A percentile compares a stretch with the other conserved stretches of the same genome.
Evolutionary conservation across 2,113 vertebrate genomes (phyloP).

Genomic region (Menidia beryllina): DNA sequence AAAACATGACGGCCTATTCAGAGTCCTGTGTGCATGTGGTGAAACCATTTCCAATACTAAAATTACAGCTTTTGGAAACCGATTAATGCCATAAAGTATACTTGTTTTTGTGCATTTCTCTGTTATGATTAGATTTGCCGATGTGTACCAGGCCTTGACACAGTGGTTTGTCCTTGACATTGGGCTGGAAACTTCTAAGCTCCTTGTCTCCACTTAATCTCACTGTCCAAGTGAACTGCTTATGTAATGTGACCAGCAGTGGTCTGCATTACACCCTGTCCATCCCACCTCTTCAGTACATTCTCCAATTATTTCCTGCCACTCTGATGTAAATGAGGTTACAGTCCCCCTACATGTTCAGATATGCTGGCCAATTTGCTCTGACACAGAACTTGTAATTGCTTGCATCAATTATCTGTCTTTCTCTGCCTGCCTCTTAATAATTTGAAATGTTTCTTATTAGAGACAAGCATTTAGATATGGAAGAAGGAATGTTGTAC

Average conservation of each 20-base stretch:
- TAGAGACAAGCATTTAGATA: slow-evolving; percentile 79
- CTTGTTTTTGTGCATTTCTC: slow-evolving; percentile 70
- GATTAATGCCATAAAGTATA: slow-evolving; percentile 70
- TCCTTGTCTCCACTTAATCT: slow-evolving; percentile 33
- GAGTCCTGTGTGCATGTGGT: slow-evolving; percentile 65
- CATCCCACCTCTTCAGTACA: slow-evolving; percentile 72
- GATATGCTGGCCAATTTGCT: slow-evolving; percentile 83
- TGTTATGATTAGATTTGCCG: slow-evolving; percentile 64
- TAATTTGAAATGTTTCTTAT: slow-evolving; percentile 83
- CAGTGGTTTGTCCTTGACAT: slow-evolving; percentile 49
- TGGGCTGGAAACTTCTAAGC: slow-evolving; percentile 22
- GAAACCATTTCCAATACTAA: slow-evolving; percentile 69
- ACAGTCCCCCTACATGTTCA: slow-evolving; percentile 77
- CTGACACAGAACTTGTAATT: slow-evolving; percentile 83
- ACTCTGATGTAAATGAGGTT: slow-evolving; percentile 81
- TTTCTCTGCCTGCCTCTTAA: slow-evolving; percentile 70
- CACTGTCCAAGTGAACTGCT: slow-evolving; percentile 47
- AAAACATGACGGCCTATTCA: slow-evolving; percentile 62
- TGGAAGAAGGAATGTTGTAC: slow-evolving; percentile 74
- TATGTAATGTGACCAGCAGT: slow-evolving; percentile 49
- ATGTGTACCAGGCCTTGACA: slow-evolving; percentile 26
- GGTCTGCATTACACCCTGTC: slow-evolving; percentile 48
- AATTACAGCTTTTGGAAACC: slow-evolving; percentile 68
- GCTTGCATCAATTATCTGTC: slow-evolving; percentile 82
- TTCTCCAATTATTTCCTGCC: slow-evolving; percentile 81